phyloP scores from a whole-genome alignment of 1,140 invertebrate species.

The Lepidurus apus region DNA sequence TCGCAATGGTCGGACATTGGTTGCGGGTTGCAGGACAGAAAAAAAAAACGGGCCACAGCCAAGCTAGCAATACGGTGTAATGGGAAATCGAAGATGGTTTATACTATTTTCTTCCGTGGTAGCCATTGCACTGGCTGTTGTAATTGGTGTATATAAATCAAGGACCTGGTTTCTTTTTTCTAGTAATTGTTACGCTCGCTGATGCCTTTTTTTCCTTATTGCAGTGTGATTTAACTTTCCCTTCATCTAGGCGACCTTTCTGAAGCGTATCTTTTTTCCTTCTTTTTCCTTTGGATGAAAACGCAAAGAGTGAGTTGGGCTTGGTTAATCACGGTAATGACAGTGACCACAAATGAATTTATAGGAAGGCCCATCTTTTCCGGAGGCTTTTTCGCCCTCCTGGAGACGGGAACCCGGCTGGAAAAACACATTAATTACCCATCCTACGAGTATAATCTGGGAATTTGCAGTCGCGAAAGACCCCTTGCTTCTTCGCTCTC shows the following conservation, averaged over 20 bases:
- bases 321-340: neutral
- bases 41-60: too few relatives aligned
- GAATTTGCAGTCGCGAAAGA: too few relatives aligned
- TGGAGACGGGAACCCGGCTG: neutral
- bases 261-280: too few relatives aligned
- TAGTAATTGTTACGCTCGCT: neutral
- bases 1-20: neutral
- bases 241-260: too few relatives aligned
- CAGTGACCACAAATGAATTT: neutral
- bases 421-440: neutral
- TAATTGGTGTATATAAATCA: slow-evolving; percentile 14
- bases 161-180: neutral
- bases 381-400: neutral
- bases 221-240: too few relatives aligned
- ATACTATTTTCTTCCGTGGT: neutral
- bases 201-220: neutral
- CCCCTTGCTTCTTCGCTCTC: too few relatives aligned
- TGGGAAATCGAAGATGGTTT: too few relatives aligned
- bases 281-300: too few relatives aligned
- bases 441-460: neutral
- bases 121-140: neutral
- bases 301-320: neutral
- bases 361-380: neutral
- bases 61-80: too few relatives aligned
- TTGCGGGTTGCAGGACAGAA: neutral